Evolutionary conservation across 2,113 vertebrate species (phyloP).

Genomic region (pig (Sus scrofa)): T2T-Sscrofa CM000816.6:8410501-8411000

Average conservation of each 20-base stretch:
- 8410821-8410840: slow-evolving; percentile 55
- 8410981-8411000: not conserved
- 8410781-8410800: slow-evolving; percentile 49
- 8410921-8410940: not conserved
- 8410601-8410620: not conserved
- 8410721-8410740: slow-evolving; percentile 36
- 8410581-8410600: slow-evolving; percentile 60
- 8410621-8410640: not conserved
- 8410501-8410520: slow-evolving; percentile 56
- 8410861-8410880: slow-evolving; percentile 39
- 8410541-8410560: slow-evolving; percentile 11
- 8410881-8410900: not conserved
- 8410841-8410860: slow-evolving; percentile 47
- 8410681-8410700: not conserved
- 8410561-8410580: not conserved
- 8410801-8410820: slow-evolving; percentile 53
- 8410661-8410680: not conserved
- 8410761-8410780: slow-evolving; percentile 43
- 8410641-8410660: not conserved
- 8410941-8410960: not conserved
- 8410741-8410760: slow-evolving; percentile 47
- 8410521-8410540: not conserved
- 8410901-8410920: not conserved
- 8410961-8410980: not conserved
- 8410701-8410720: not conserved